Percentiles rank a stretch among this genome's conserved stretches.
Conservation (phyloP, 2,113 vertebrate species). For the Thinocorus orbignyianus region DNA sequence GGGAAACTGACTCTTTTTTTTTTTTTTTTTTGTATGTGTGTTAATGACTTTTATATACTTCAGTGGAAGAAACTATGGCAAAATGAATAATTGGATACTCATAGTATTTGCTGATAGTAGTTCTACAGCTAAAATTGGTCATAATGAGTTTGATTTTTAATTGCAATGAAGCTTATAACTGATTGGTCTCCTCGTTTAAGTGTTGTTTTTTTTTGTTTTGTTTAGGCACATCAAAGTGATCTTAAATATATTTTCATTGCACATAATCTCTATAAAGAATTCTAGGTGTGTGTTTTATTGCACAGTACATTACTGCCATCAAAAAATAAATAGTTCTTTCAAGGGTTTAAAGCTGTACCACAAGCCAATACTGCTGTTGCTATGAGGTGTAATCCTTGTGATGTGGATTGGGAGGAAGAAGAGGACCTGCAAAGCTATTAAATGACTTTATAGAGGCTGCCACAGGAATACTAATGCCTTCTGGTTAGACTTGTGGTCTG, state of each 20-base stretch:
- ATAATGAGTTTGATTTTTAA: background rate
- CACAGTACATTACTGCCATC: background rate
- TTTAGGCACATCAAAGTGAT: background rate
- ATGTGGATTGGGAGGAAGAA: background rate
- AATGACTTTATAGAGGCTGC: background rate
- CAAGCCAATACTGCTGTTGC: background rate
- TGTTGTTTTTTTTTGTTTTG: background rate
- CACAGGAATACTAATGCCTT: background rate
- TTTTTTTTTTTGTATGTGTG: background rate
- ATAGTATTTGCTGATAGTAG: background rate
- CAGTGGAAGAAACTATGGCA: background rate
- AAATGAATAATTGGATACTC: background rate
- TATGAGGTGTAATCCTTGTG: background rate
- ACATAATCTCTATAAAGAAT: background rate
- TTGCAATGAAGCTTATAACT: background rate
- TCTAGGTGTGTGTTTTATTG: rapidly evolving
- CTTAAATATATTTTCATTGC: background rate
- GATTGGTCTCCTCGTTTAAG: background rate
- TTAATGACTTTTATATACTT: background rate
- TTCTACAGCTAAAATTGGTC: background rate
- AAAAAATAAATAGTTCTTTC: background rate
- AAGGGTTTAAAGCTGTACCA: background rate
- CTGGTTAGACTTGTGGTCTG: background rate
- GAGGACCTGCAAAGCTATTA: background rate
- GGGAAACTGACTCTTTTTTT: background rate